Evolutionary conservation across 2,888 invertebrate species (phyloP).

Genomic region (Aleiodes leptofemur): DNA sequence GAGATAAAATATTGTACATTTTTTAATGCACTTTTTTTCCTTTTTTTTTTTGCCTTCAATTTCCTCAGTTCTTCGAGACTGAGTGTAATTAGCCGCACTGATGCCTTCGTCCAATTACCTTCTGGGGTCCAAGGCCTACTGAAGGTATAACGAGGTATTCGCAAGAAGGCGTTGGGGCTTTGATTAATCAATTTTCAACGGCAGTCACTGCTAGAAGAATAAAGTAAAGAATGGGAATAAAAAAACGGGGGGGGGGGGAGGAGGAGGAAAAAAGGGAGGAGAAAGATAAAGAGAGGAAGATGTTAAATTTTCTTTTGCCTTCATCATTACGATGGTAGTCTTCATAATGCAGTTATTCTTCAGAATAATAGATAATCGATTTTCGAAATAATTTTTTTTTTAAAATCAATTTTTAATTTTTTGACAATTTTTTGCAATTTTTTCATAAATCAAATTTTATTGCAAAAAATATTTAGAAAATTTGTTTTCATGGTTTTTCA

Average conservation of each 20-base stretch:
- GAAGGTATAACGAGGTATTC: constrained; percentile 61
- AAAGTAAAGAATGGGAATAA: constrained; percentile 24
- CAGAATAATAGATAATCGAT: constrained; percentile 38
- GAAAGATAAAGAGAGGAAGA: constrained; percentile 41
- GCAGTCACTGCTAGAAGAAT: constrained; percentile 48
- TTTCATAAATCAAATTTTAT: too few relatives aligned
- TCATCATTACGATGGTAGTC: constrained; percentile 32
- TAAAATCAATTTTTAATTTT: not conserved
- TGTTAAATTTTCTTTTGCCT: constrained; percentile 23
- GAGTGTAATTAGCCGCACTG: constrained; percentile 41
- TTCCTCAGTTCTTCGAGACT: constrained; percentile 1
- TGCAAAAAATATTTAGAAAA: not conserved
- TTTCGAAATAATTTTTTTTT: not conserved
- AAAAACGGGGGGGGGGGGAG: too few relatives aligned
- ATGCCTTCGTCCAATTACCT: constrained; percentile 42
- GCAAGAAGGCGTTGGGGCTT: constrained; percentile 62
- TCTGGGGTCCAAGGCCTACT: constrained; percentile 46
- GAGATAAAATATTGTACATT: constrained; percentile 11
- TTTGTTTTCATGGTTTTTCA: too few relatives aligned
- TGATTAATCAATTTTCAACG: constrained; percentile 65
- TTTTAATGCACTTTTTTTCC: not conserved
- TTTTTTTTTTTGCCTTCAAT: not conserved
- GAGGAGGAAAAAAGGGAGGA: too few relatives aligned
- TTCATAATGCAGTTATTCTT: constrained; percentile 33
- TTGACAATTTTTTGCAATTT: too few relatives aligned